Percentiles rank a stretch among this genome's conserved stretches.
These are phyloP conservation scores for Macrobrachium rosenbergii DNA, from an alignment of 1,140 invertebrate species.

Conservation along the genomic window DNA sequence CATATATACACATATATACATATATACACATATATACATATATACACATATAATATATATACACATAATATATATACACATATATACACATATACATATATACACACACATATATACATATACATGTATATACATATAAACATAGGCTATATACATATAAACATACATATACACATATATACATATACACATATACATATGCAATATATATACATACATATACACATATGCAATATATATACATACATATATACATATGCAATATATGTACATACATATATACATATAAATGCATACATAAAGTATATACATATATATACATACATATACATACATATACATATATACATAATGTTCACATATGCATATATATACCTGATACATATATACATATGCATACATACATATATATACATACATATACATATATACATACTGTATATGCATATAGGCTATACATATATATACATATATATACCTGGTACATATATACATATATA, in stretches of 20 bases:
- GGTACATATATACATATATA: too few relatives aligned
- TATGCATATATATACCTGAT: too few relatives aligned
- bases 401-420: too few relatives aligned
- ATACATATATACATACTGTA: too few relatives aligned
- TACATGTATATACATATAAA: neutral
- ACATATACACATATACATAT: neutral
- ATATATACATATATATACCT: too few relatives aligned
- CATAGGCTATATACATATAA: neutral
- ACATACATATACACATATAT: neutral
- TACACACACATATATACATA: neutral
- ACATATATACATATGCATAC: too few relatives aligned
- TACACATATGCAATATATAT: too few relatives aligned
- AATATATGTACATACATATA: neutral
- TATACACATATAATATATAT: too few relatives aligned
- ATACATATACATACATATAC: neutral
- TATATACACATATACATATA: too few relatives aligned
- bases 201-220: neutral
- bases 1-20: neutral
- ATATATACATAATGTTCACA: neutral
- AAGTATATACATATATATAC: neutral
- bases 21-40: neutral
- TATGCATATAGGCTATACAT: too few relatives aligned
- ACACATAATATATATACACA: too few relatives aligned
- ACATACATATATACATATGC: neutral
- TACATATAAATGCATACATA: neutral